Evolutionary conservation across 2,113 vertebrate species (phyloP).

Genomic region (Sapajus apella): DNA sequence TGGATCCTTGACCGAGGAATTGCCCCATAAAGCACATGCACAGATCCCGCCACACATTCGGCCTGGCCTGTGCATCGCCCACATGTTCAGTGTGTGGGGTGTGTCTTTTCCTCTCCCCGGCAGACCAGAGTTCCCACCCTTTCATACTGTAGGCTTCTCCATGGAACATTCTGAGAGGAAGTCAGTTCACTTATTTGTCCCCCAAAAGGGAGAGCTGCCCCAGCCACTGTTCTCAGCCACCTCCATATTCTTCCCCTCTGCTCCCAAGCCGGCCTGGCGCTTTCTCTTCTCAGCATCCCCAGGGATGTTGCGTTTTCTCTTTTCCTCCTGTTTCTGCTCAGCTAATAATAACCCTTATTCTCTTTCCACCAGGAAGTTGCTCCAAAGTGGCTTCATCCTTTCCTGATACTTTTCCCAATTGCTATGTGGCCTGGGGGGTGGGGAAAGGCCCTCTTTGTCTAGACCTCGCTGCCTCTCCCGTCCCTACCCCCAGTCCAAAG

Average conservation of each 20-base stretch:
- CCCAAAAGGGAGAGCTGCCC: background rate
- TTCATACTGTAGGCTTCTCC: background rate
- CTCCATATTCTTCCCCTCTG: background rate
- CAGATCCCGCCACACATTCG: background rate
- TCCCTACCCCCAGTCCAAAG: background rate
- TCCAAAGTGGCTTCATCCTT: constrained; percentile 60
- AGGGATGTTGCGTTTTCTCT: background rate
- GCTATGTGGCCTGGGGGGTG: background rate
- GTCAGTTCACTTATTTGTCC: background rate
- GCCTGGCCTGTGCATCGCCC: background rate
- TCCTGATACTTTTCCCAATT: background rate
- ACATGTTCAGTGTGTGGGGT: background rate
- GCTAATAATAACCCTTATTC: constrained; percentile 65
- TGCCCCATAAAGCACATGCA: background rate
- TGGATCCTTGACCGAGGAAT: constrained; percentile 38
- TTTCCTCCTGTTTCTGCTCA: constrained; percentile 56
- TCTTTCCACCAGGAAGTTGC: constrained; percentile 49
- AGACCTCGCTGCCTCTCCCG: background rate
- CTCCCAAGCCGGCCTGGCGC: background rate
- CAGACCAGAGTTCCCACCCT: background rate
- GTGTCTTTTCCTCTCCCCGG: constrained; percentile 38
- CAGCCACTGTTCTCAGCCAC: background rate
- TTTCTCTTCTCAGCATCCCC: background rate
- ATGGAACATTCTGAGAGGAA: background rate
- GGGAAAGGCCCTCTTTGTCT: background rate